Evolutionary conservation across 2,797 vertebrate species (phyloP), one percentile per base, ranked within the genome.

Genomic region (Loris lydekkerianus): DNA sequence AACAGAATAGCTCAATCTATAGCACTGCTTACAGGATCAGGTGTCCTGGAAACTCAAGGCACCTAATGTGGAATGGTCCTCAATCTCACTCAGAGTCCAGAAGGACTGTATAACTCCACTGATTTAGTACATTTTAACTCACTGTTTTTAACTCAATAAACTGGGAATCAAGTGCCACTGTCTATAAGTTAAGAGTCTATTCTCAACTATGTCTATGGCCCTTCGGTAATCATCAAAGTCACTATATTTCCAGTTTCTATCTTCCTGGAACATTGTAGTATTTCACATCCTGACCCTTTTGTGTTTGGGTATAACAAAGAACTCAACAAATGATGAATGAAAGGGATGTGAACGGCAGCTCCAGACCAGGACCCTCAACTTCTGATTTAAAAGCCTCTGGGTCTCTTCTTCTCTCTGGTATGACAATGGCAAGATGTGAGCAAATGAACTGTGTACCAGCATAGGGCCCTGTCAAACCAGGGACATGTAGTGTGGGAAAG

Each of bases 11-110:
- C 58, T 88, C 91, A 91, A 60, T 43, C 67, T 0, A 4, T 20
- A 11, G 13, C 9, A 70, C 5, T 27, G 18, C 70, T 78, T 96
- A 14, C 31, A 29, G 88, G 40, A 67, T 60, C 37, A 87, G 25
- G 63, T 37, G 90, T 37, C 72, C 83, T 87, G 95, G 92, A 96
- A 92, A 91, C 75, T 94, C 91, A 90, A 95, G 77, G 73, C 25
- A 83, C 89, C 72, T 86, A 78, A 75, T 21, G 8, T 75, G 40
- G 58, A 67, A 2, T 6, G 17, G 58, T 58, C 63, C 31, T 3
- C 0, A 5, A 3, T 20, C 70, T 88, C 21, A 60, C 5, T 31
- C 84, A 80, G 65, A 88, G 69, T 70, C 95, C 29, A 83, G 43
- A 83, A 13, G 43, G 7, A 67, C 49, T 34, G 49, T 70, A 46